Base-by-base conservation (phyloP, 2,797 vertebrate species). In the Tragelaphus eurycerus region DNA sequence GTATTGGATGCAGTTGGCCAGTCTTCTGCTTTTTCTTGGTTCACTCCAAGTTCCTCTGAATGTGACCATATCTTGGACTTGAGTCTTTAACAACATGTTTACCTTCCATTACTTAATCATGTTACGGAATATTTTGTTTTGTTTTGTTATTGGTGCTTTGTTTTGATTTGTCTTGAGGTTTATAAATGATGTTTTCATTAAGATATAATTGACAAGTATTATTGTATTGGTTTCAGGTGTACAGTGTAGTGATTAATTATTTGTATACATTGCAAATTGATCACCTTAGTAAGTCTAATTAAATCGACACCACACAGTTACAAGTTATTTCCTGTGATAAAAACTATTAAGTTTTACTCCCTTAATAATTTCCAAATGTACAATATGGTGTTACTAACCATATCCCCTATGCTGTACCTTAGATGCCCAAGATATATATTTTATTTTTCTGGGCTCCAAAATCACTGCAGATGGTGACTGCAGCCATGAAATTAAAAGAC, bases 1-100 rank as follows among this genome's bases (percentile, higher is more conserved):
- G 6, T 7, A 54, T 83, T 14, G 8, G 3, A 84, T 6, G 14
- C 5, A 62, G 1, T 13, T 23, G 2, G 3, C 4, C 0, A 1
- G 1, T 4, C 12, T n/a, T 67, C 6, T 29, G 31, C 2, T 29
- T 31, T 54, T 62, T 5, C 6, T 64, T 6, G 17, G 3, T 2
- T 79, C 11, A 12, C 15, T 86, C 46, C 27, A 81, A 60, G 1
- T 1, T 16, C 16, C 17, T 11, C 7, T 6, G 5, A 3, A 57
- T 46, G 7, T 50, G 67, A 13, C 10, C 1, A 2, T 25, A 7
- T 29, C 3, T 34, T 60, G 55, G 11, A 3, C 16, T 34, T 34
- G n/a, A 67, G 64, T 67, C 64, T 34, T 11, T 34, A 67, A 67
- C 31, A 64, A 64, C 17, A 34, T 67, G 17, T 64, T 67, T 8